Evolutionary conservation across 2,113 vertebrate species (phyloP), one percentile per base, ranked within the genome.

Genomic region (Sisor rabdophorus): DNA sequence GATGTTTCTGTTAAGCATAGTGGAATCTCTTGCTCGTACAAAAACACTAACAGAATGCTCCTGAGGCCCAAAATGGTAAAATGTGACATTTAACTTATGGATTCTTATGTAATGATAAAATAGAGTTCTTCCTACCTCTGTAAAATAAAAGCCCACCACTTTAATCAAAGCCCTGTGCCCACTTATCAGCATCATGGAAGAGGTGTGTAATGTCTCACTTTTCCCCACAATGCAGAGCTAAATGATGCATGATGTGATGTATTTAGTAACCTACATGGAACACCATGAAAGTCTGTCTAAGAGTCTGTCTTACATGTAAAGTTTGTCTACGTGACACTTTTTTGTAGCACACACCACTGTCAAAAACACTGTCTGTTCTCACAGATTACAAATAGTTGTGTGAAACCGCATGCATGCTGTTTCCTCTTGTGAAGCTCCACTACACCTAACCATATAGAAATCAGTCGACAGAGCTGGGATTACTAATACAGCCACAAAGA

Each of bases 201-300:
- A 82, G 48, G 48, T 81, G 82, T 83, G 77, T 76, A 84, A 85
- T 54, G 32, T 63, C 80, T 64, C 36, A 78, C 40, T 71, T 54
- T 67, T 59, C 70, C 52, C 28, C 64, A 59, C 50, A n/a, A 16
- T 50, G 47, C 52, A 22, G 60, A 47, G 22, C 26, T 64, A 72
- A 74, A 77, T 75, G 76, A 79, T 75, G 61, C 64, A 79, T 79
- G 76, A 63, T 1, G 12, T 75, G 72, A 56, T 55, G 11, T 52
- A 40, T 70, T 67, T 47, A n/a, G 26, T 22, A 70, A 65, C 48
- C 56, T 28, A 76, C 56, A 32, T 50, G 17, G 50, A 81, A 80
- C 58, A 71, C 3, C 61, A 56, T 64, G 13, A 52, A 70, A 70
- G 26, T 36, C 6, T 71, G 26, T 36, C 6, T 71, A 44, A 47